phyloP scores from a whole-genome alignment of 2,888 invertebrate species.

The Heliconius ethilla region DNA sequence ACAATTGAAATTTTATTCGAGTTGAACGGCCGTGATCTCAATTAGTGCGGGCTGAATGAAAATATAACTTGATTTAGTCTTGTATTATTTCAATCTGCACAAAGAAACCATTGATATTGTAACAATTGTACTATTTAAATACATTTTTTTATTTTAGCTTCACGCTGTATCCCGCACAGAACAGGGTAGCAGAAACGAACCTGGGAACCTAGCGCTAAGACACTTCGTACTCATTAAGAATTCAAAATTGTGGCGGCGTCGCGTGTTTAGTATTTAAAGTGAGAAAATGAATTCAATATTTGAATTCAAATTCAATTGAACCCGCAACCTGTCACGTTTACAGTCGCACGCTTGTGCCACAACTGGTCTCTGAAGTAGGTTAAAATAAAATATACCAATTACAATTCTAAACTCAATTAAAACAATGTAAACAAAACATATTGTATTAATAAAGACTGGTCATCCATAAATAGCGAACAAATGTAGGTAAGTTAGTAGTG shows the following conservation, averaged over 20 bases:
- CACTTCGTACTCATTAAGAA: no score
- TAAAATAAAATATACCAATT: not conserved
- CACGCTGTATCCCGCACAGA: no score
- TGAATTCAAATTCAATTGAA: no score
- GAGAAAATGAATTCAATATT: no score
- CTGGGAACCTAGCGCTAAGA: no score
- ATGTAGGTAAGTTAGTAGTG: not conserved
- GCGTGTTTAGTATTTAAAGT: no score
- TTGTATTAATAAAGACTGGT: not conserved
- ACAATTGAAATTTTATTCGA: slow-evolving; percentile 13
- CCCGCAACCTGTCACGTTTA: no score
- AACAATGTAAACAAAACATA: not conserved
- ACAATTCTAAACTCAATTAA: not conserved
- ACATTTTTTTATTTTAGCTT: no score
- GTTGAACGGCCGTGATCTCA: slow-evolving; percentile 3
- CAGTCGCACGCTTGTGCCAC: no score
- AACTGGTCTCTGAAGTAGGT: not conserved
- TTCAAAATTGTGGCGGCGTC: no score
- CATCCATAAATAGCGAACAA: not conserved
- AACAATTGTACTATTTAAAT: not conserved
- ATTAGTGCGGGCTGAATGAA: slow-evolving; percentile 11
- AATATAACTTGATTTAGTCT: slow-evolving; percentile 12
- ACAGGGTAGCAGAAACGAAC: no score
- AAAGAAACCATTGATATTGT: not conserved
- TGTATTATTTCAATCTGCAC: slow-evolving; percentile 7